phyloP scores from a whole-genome alignment of 2,113 vertebrate genomes.

The Coryphaenoides rupestris region DNA sequence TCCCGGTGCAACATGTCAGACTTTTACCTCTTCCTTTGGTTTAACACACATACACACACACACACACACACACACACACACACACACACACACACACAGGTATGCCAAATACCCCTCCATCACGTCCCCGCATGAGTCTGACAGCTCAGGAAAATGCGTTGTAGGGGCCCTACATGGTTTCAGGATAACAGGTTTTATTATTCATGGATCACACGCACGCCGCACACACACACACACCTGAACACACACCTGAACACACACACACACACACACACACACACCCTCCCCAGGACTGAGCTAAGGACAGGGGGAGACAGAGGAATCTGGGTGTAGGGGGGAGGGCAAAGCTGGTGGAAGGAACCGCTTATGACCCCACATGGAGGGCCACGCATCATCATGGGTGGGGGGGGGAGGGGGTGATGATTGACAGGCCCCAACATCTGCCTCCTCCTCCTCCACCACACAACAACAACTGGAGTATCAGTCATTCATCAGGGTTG shows the following conservation, averaged over 20 bases:
- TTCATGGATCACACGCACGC: conserved; percentile 43
- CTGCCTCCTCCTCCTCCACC: neutral
- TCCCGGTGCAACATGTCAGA: no score
- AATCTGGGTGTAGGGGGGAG: conserved; percentile 25
- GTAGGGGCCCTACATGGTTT: conserved; percentile 33
- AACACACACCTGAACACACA: neutral
- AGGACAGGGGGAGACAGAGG: conserved; percentile 26
- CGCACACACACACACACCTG: conserved; percentile 26
- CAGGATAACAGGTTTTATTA: conserved; percentile 56
- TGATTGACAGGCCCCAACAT: neutral
- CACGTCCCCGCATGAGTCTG: conserved; percentile 44
- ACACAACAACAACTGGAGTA: conserved; percentile 1
- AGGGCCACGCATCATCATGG: conserved; percentile 23
- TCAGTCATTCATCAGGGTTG: conserved; percentile 27
- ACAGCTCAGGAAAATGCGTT: conserved; percentile 53
- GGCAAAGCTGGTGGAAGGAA: conserved; percentile 48
- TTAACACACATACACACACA: no score
- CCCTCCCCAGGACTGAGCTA: conserved; percentile 14
- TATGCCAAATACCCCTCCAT: conserved; percentile 30
- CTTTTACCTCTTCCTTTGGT: no score
- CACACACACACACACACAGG: no score
- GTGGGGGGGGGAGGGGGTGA: neutral
- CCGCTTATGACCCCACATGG: conserved; percentile 38
- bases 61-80: neutral
- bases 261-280: neutral